Evolutionary conservation across 2,113 vertebrate species (phyloP).

Genomic region (Phyllostomus hastatus): DNA sequence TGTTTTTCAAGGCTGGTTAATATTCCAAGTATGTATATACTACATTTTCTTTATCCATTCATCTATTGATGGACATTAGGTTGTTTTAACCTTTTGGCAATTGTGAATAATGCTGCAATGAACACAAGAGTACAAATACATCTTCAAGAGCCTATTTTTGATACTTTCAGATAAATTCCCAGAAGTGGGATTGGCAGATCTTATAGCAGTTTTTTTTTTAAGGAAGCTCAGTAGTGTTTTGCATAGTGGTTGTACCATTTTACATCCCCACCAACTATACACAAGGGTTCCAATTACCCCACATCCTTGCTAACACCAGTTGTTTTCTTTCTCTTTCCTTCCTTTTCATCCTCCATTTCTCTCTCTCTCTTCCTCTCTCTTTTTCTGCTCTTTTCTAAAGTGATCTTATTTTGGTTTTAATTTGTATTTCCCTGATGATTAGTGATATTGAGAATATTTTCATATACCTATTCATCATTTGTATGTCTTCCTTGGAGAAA

Average conservation of each 20-base stretch:
- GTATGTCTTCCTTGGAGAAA: no score
- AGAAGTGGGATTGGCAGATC: not conserved
- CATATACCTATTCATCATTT: no score
- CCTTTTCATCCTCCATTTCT: not conserved
- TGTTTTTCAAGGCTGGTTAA: not conserved
- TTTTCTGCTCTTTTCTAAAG: not conserved
- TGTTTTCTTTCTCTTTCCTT: not conserved
- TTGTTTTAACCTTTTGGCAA: no score
- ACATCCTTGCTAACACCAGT: not conserved
- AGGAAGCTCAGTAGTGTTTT: not conserved
- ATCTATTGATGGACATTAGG: no score
- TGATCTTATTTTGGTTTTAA: not conserved
- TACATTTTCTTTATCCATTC: no score
- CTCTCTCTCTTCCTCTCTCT: not conserved
- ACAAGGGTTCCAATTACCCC: no score
- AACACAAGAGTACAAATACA: not conserved
- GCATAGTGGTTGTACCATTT: not conserved
- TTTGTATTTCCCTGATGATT: not conserved
- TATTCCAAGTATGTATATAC: not conserved
- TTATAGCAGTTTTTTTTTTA: not conserved
- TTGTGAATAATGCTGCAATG: no score
- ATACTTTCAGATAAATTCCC: not conserved
- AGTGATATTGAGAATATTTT: no score
- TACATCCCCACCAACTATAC: not conserved
- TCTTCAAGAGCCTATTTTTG: not conserved